These are phyloP conservation scores for Tetheella fluctuosa DNA, from an alignment of 2,888 invertebrate genomes.

Conservation along the genomic window DNA sequence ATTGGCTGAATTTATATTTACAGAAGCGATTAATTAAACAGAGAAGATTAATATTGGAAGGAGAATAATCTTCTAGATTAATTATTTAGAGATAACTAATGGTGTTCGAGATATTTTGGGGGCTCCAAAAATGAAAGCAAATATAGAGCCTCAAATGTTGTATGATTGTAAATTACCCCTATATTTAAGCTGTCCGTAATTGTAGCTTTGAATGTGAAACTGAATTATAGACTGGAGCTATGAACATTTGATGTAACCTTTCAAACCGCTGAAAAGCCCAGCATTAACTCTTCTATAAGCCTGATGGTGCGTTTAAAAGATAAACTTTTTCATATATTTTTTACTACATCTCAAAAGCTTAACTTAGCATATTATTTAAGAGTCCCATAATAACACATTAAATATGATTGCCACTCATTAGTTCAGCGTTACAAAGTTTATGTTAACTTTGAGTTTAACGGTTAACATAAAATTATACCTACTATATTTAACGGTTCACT, in stretches of 20 bases:
- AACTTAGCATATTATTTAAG: background rate
- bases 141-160: background rate
- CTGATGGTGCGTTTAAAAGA: background rate
- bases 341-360: background rate
- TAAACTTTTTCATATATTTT: background rate
- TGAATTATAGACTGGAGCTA: background rate
- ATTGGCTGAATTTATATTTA: constrained; percentile 52
- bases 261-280: background rate
- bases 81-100: constrained; percentile 41
- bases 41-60: constrained; percentile 47
- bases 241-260: background rate
- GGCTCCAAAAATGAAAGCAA: constrained; percentile 14
- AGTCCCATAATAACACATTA: no score
- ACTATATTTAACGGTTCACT: background rate
- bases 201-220: background rate
- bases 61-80: constrained; percentile 42
- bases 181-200: background rate
- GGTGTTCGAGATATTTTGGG: constrained; percentile 22
- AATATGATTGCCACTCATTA: no score
- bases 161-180: background rate
- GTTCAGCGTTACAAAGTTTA: background rate
- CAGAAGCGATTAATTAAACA: constrained; percentile 54
- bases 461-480: background rate
- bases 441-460: background rate
- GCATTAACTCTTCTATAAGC: background rate